A percentile compares a stretch with the other conserved stretches of the same genome.
Conservation (phyloP, 1,140 invertebrate species). For the Drosophila erecta region DNA sequence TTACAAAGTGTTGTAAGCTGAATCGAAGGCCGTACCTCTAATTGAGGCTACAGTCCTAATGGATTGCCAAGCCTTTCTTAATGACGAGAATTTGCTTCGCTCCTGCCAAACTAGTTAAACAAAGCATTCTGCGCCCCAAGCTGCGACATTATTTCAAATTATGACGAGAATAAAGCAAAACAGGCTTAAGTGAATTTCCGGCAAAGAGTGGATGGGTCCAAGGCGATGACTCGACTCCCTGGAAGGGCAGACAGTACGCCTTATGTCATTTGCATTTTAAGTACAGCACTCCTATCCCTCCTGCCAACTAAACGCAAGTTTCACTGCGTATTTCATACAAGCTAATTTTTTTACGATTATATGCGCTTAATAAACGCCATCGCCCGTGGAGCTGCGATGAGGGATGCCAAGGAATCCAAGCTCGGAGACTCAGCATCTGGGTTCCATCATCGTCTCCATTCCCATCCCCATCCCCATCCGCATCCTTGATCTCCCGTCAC, state of each 20-base stretch:
- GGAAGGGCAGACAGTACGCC: constrained; percentile 26
- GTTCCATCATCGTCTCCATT: constrained; percentile 11
- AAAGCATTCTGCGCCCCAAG: constrained; percentile 41
- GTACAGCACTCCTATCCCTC: neutral
- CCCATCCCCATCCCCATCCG: constrained; percentile 8
- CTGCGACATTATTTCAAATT: constrained; percentile 45
- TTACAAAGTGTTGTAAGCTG: neutral
- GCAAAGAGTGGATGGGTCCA: constrained; percentile 1
- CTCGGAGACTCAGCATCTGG: constrained; percentile 23
- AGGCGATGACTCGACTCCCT: constrained; percentile 30
- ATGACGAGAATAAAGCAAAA: constrained; percentile 41
- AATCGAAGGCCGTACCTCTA: neutral
- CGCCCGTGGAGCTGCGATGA: constrained; percentile 46
- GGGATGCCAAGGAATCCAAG: constrained; percentile 41
- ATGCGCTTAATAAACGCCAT: constrained; percentile 64
- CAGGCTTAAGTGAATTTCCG: constrained; percentile 47
- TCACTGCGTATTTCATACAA: constrained; percentile 55
- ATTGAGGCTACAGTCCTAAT: neutral
- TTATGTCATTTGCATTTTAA: constrained; percentile 55
- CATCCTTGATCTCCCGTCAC: constrained; percentile 19
- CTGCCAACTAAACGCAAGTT: constrained; percentile 18
- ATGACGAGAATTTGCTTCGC: neutral
- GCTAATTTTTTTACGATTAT: constrained; percentile 75
- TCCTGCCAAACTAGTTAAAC: constrained; percentile 31
- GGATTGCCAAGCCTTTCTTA: constrained; percentile 11